These are phyloP conservation scores for Ambastaia sidthimunki DNA, from an alignment of 2,797 vertebrate genomes.

Conservation along the genomic window DNA sequence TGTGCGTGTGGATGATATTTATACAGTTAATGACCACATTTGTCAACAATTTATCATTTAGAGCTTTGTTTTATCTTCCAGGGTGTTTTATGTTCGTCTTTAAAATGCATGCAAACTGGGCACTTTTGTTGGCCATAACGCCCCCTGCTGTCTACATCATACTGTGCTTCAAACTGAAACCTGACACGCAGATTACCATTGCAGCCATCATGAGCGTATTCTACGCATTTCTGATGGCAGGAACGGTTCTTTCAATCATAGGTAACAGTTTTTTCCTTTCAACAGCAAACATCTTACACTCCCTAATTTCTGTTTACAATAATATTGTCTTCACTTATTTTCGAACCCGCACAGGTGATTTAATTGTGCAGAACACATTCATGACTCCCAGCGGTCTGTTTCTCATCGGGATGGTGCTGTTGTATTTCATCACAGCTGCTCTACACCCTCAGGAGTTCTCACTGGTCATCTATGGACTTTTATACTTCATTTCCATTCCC, in stretches of 20 bases:
- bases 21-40: no score
- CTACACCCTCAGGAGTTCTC: slow-evolving; percentile 74
- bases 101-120: rapidly evolving
- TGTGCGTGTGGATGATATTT: no score
- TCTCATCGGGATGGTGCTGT: slow-evolving; percentile 55
- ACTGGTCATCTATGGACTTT: slow-evolving; percentile 62
- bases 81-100: slow-evolving; percentile 68
- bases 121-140: slow-evolving; percentile 65
- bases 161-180: slow-evolving; percentile 74
- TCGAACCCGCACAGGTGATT: slow-evolving; percentile 58
- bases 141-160: slow-evolving; percentile 68
- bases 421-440: slow-evolving; percentile 66
- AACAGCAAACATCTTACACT: no score
- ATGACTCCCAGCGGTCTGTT: slow-evolving; percentile 73
- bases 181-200: slow-evolving; percentile 73
- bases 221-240: slow-evolving; percentile 76
- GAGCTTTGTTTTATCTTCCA: slow-evolving; percentile 48
- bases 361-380: slow-evolving; percentile 67
- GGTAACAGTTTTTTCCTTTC: slow-evolving; percentile 57
- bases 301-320: no score
- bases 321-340: background rate
- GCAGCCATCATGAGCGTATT: slow-evolving; percentile 71
- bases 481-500: slow-evolving; percentile 66
- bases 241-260: slow-evolving; percentile 68
- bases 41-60: background rate